Conservation (phyloP, 2,888 invertebrate genomes). For the Papilio protenor region DNA sequence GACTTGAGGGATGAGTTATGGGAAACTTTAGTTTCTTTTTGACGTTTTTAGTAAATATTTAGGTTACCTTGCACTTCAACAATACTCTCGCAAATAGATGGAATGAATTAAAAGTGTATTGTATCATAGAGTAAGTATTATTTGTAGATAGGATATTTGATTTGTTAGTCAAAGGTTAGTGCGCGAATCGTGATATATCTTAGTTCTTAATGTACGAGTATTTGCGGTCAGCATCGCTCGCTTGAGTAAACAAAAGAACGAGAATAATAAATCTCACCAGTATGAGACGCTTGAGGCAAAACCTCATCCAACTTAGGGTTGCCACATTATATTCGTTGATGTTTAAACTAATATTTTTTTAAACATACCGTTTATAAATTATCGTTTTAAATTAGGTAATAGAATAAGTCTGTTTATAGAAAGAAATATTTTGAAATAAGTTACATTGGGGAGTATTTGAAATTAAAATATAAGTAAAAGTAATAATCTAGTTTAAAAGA, state of each 20-base stretch:
- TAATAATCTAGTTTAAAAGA: too few relatives aligned
- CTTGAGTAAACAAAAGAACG: constrained; percentile 47
- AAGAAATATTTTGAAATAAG: too few relatives aligned
- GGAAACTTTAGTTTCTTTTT: neutral
- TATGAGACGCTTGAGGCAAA: constrained; percentile 40
- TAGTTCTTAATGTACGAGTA: neutral
- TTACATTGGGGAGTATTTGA: too few relatives aligned
- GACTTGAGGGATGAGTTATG: neutral
- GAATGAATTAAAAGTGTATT: neutral
- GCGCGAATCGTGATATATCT: constrained; percentile 19
- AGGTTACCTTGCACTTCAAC: neutral
- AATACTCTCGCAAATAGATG: neutral
- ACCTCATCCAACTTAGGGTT: constrained; percentile 30
- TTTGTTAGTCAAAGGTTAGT: constrained; percentile 22
- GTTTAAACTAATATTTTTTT: neutral
- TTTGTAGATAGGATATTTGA: constrained; percentile 4
- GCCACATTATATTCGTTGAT: neutral
- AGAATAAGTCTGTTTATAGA: too few relatives aligned
- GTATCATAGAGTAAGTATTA: neutral
- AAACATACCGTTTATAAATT: too few relatives aligned
- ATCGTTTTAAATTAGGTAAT: too few relatives aligned
- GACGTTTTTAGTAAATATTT: neutral
- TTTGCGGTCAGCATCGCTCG: constrained; percentile 31
- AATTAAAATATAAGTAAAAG: too few relatives aligned
- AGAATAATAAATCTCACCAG: constrained; percentile 45